These are phyloP conservation scores for Petrolisthes manimaculis DNA, from an alignment of 2,888 invertebrate species.

Conservation along the genomic window DNA sequence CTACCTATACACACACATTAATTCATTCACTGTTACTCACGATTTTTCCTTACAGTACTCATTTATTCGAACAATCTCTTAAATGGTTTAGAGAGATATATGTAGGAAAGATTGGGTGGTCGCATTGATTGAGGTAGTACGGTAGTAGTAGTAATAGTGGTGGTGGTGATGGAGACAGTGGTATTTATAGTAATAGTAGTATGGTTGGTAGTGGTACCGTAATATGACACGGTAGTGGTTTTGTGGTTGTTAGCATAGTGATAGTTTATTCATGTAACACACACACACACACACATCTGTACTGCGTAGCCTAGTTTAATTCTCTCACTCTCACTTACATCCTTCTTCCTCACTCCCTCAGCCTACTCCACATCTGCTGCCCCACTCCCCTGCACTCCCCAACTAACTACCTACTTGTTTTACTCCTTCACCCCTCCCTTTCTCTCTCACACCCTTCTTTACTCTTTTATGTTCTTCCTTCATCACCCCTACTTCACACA, in stretches of 20 bases:
- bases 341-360: not conserved
- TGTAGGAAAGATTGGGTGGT: not conserved
- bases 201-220: not conserved
- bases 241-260: not conserved
- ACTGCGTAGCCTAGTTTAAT: not conserved
- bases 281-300: slow-evolving; percentile 14
- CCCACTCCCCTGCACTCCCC: not conserved
- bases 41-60: not conserved
- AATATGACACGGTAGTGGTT: too few relatives aligned
- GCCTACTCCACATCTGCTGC: not conserved
- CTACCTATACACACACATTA: slow-evolving; percentile 10
- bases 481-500: slow-evolving; percentile 8
- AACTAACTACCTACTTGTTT: not conserved
- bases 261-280: not conserved
- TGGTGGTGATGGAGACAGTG: not conserved
- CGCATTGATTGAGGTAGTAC: not conserved
- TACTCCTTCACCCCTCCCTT: not conserved
- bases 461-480: not conserved
- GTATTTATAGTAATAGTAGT: too few relatives aligned
- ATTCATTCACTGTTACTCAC: slow-evolving; percentile 17
- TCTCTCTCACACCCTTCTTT: not conserved
- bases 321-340: not conserved
- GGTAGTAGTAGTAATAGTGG: not conserved
- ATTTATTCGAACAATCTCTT: not conserved
- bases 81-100: not conserved